Base-by-base conservation (phyloP, 2,888 invertebrate species). In the Andrena bucephala region DNA sequence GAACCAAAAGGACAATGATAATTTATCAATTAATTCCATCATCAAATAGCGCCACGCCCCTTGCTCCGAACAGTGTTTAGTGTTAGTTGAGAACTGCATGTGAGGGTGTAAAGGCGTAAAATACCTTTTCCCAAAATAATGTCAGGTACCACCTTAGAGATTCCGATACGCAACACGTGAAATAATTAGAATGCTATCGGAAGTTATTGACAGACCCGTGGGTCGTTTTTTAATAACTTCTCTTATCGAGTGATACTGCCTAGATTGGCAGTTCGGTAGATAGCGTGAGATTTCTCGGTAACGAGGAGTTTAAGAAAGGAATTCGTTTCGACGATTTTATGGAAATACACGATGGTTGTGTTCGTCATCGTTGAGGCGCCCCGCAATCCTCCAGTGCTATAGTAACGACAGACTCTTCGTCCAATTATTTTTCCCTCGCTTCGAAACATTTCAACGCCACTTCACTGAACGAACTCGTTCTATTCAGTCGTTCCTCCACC, bases 341-440 rank as follows among this genome's bases (percentile, higher is more conserved):
- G 78, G 77, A 72, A 77, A 82, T 83, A 88, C 82, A 75, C 36
- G 77, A 60, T 60, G 73, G 57, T 69, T 73, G 71, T 82, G 68
- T 74, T 87, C 70, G 73, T 75, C 84, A 60, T 83, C 77, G 74
- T 67, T 73, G 78, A 42, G 70, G 70, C 79, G 78, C 59, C 70
- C 70, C 69, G 77, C 76, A 81, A 81, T 80, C 85, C 77, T 42
- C 71, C 76, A n/a, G 50, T 48, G 86, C 71, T 65, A 71, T 74
- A 80, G 88, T 91, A 92, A 92, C 92, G 91, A 91, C 90, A 90
- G 87, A 81, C 86, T 87, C 92, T 92, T 93, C 89, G 89, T 92
- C 93, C 93, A 93, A 93, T 93, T 93, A 93, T 92, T 92, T 93
- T 92, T 90, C 90, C 89, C 90, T 90, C 90, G 90, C 89, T 91